These are phyloP conservation scores for Creontiades dilutus DNA, from an alignment of 2,888 invertebrate species.

Conservation along the genomic window DNA sequence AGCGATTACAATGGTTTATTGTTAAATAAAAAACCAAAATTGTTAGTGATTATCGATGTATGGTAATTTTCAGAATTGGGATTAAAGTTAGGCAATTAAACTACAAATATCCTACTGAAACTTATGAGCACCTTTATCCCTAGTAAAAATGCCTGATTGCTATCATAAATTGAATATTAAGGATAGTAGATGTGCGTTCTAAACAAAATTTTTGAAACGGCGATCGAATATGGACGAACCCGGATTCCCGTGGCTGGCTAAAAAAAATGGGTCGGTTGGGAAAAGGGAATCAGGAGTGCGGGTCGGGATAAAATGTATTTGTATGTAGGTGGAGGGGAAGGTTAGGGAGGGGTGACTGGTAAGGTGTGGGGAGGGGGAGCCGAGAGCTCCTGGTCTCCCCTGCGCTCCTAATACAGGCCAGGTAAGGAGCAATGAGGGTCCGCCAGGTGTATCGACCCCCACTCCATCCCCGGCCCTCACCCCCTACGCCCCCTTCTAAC, in stretches of 20 bases:
- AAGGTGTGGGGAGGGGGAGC: not conserved
- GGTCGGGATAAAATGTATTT: slow-evolving; percentile 64
- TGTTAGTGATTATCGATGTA: no score
- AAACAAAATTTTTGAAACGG: no score
- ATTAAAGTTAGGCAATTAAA: no score
- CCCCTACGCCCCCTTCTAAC: not conserved
- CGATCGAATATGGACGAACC: no score
- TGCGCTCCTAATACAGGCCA: slow-evolving; percentile 56
- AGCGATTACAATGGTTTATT: no score
- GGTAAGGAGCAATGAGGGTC: slow-evolving; percentile 65
- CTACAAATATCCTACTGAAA: no score
- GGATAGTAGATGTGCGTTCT: no score
- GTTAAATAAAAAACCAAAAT: no score
- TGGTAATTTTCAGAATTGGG: no score
- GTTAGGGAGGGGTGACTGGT: not conserved
- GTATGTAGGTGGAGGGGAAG: slow-evolving; percentile 34
- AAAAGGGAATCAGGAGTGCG: slow-evolving; percentile 25
- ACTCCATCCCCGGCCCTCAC: not conserved
- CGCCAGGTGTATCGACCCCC: slow-evolving; percentile 62
- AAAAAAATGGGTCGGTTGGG: not conserved
- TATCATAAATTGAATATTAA: no score
- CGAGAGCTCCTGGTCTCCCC: slow-evolving; percentile 24
- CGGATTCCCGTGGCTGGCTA: not conserved
- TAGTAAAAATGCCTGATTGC: no score
- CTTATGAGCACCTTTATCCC: no score